Evolutionary conservation across 1,140 invertebrate species (phyloP), one percentile per base, ranked within the genome.

Genomic region (Berghia stephanieae): DNA sequence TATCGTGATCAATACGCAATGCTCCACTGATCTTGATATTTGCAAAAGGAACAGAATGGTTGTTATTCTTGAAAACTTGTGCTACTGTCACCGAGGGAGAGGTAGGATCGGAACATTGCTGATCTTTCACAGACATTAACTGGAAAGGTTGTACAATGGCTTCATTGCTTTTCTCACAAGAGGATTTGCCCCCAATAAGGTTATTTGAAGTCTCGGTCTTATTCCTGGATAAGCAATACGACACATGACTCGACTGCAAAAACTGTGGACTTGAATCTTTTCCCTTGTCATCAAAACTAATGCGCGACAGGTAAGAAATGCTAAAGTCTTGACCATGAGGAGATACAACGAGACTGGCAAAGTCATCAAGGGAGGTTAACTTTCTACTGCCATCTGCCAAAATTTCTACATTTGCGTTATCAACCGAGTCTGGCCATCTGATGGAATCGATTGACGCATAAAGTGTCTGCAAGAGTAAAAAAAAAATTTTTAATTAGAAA

Each of bases 301-400:
- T 67, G 46, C 76, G 76, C n/a, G 83, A 83, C 4, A 85, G 75
- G 78, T 83, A 85, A 43, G 82, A 83, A 4, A 86, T 81, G 3
- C 81, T 86, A 73, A 86, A 85, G 43, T 86, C 85, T 49, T 82
- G 82, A 4, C 72, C 78, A 72, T 86, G 84, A 31, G 84, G 80
- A 27, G 84, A 83, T 2, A 86, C 73, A 21, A 83, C 75, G 21
- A 86, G 31, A 74, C 81, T 83, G 31, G 85, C 82, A 75, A 75
- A 83, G 40, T 84, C 82, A 78, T 85, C 83, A 52, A 71, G 52
- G n/a, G 84, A 84, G 18, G 82, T 81, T 10, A 84, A 66, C 18
- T 81, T 71, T 6, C 83, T 71, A 66, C 84, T 80, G 13, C 84
- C 84, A 75, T 85, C 82, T 34, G 68, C 73, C 31, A 85, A 72